Evolutionary conservation across 2,888 invertebrate genomes (phyloP).

Genomic region (Cheiracanthium punctorium): DNA sequence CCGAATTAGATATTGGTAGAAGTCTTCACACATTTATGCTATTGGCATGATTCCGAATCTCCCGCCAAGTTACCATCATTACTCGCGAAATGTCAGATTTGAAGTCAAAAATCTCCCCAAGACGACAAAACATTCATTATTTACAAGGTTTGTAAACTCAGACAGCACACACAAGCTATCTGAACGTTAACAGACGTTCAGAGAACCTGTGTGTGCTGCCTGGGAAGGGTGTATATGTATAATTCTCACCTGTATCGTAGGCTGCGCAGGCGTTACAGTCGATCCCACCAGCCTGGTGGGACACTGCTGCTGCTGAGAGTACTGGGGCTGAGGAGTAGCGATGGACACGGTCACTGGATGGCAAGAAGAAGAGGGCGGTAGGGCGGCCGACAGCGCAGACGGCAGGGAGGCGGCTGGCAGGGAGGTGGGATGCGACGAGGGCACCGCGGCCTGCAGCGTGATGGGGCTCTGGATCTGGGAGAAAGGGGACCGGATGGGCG

Average conservation of each 20-base stretch:
- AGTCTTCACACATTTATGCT: too few species aligned
- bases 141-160: not conserved
- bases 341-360: slow-evolving; percentile 38
- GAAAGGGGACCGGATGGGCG: slow-evolving; percentile 47
- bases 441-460: slow-evolving; percentile 40
- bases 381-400: slow-evolving; percentile 3
- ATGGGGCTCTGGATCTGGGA: slow-evolving; percentile 64
- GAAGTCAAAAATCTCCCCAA: too few species aligned
- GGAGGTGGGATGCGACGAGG: slow-evolving; percentile 33
- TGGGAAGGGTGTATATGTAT: too few species aligned
- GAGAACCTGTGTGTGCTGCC: too few species aligned
- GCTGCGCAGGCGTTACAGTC: slow-evolving; percentile 31
- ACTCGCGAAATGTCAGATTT: too few species aligned
- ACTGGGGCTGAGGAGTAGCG: slow-evolving; percentile 24
- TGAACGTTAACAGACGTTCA: too few species aligned
- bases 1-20: too few species aligned
- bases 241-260: slow-evolving; percentile 42
- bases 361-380: slow-evolving; percentile 13
- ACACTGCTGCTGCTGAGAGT: slow-evolving; percentile 21
- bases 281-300: slow-evolving; percentile 18
- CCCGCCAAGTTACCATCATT: too few species aligned
- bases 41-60: too few species aligned
- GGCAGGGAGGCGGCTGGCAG: slow-evolving; percentile 12
- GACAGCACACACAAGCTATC: too few species aligned
- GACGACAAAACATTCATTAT: too few species aligned